Base-by-base conservation (phyloP, 2,888 invertebrate species). In the Stictocephala bisonia region DNA sequence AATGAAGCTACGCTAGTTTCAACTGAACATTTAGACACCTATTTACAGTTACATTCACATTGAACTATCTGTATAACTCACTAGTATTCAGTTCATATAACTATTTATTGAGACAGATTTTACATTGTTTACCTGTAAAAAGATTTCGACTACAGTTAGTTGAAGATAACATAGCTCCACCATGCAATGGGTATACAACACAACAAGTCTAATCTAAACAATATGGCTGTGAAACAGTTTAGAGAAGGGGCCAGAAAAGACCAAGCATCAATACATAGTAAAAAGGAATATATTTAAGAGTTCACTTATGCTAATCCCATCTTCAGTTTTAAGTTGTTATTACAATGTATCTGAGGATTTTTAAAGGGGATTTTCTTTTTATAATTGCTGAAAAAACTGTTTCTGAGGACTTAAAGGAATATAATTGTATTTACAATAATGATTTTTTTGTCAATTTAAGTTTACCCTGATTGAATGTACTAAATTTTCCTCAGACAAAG, bases 131-230 rank as follows among this genome's bases (percentile, higher is more conserved):
- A 41, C 31, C 40, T 56, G 20, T 53, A 44, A 24, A 50, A 48
- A 20, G n/a, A n/a, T n/a, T n/a, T 58, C 40, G 18, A 56, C 67
- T 72, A 72, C 72, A 68, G 56, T 73, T 53, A 73, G 77, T 77
- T 77, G 77, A 75, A 75, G 71, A 73, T 75, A 77, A 77, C 75
- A 75, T 77, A 77, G 77, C 77, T 77, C 72, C 77, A 77, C 72
- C 77, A 77, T 77, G 77, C 77, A 74, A 71, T 66, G 41, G 64
- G 56, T 51, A 71, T 66, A 73, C 44, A 70, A 67, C 53, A 67
- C 60, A 44, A 13, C 50, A 29, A 66, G 41, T 58, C 67, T 72
- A 68, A 44, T 51, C 56, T 68, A 72, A 64, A 68, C 68, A 56
- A 26, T 29, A 72, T 27, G 71, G 56, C 29, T n/a, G 18, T 60